Evolutionary conservation across 2,888 invertebrate genomes (phyloP).

Genomic region (Atherix ibis): DNA sequence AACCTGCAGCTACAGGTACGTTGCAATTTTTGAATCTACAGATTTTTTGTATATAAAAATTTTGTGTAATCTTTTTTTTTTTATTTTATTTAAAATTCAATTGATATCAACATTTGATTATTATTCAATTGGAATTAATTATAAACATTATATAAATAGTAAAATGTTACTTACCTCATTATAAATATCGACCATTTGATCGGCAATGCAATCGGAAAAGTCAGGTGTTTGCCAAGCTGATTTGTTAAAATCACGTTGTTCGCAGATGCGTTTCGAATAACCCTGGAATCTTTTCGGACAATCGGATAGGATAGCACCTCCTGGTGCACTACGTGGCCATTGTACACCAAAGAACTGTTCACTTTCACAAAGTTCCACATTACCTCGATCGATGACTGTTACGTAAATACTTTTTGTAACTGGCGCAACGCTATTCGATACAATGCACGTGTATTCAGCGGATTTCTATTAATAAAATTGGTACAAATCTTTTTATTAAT

Average conservation of each 20-base stretch:
- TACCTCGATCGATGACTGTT: conserved; percentile 42
- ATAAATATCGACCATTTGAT: conserved; percentile 44
- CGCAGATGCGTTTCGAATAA: conserved; percentile 38
- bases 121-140: no score
- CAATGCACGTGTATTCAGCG: conserved; percentile 60
- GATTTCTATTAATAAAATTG: conserved; percentile 47
- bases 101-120: not conserved
- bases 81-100: not conserved
- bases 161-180: conserved; percentile 37
- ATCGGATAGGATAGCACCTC: conserved; percentile 48
- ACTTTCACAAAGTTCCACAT: conserved; percentile 40
- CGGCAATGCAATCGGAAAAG: conserved; percentile 56
- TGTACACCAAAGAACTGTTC: conserved; percentile 41
- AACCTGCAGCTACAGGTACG: no score
- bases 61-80: conserved; percentile 1
- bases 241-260: conserved; percentile 42
- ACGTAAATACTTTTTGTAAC: conserved; percentile 48
- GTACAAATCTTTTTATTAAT: no score
- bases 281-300: conserved; percentile 43
- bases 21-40: no score
- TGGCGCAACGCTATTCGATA: conserved; percentile 37
- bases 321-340: conserved; percentile 58
- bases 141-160: no score
- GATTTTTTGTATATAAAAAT: no score
- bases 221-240: conserved; percentile 63